Evolutionary conservation across 2,797 vertebrate genomes (phyloP).

Genomic region (Pseudocheirus occidentalis): DNA sequence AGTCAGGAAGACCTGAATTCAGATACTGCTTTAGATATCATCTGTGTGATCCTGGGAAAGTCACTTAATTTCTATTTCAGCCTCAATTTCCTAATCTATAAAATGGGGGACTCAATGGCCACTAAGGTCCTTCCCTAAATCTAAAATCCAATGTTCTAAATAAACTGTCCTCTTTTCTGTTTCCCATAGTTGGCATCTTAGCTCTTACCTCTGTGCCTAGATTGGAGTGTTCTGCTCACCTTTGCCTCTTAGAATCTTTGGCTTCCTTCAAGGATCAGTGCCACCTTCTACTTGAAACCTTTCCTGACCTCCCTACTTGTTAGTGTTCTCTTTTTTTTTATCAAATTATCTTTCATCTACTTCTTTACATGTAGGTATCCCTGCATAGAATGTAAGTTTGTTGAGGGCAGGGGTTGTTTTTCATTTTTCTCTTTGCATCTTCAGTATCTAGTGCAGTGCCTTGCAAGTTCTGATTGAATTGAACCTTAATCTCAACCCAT

Average conservation of each 20-base stretch:
- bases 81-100: neutral
- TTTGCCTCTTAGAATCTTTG: neutral
- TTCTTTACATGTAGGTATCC: neutral
- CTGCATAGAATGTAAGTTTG: neutral
- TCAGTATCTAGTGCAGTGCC: neutral
- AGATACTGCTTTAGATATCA: neutral
- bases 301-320: neutral
- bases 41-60: neutral
- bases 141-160: neutral
- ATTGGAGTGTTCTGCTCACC: neutral
- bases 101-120: neutral
- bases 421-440: neutral
- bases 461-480: neutral
- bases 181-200: neutral
- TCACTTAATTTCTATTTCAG: neutral
- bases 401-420: neutral
- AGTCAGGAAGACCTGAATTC: neutral
- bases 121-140: neutral
- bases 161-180: neutral
- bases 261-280: neutral
- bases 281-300: neutral
- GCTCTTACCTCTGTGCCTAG: neutral
- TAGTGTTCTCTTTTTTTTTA: neutral
- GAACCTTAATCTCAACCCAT: neutral
- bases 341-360: neutral